Percentiles rank a stretch among this genome's conserved stretches.
These are phyloP conservation scores for Hemicordylus capensis DNA, from an alignment of 2,113 vertebrate genomes.

Conservation along the genomic window DNA sequence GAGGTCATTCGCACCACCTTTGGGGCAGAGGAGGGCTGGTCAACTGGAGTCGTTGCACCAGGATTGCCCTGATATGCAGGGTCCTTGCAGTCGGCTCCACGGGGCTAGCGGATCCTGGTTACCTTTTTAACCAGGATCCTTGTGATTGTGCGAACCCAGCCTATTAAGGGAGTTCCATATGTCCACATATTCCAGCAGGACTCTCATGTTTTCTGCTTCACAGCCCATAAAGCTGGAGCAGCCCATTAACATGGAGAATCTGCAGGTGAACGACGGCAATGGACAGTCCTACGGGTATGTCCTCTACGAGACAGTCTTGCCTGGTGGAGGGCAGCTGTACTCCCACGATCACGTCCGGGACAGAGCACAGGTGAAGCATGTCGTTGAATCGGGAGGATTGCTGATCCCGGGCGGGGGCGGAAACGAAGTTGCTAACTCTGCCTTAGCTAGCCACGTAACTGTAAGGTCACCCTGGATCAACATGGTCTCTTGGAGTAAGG, in stretches of 20 bases:
- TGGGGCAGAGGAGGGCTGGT: no score
- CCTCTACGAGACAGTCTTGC: conserved; percentile 89
- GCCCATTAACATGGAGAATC: conserved; percentile 92
- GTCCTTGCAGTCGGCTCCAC: no score
- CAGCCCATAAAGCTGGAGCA: conserved; percentile 83
- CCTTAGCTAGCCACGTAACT: background rate
- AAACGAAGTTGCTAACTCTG: background rate
- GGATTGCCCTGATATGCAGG: no score
- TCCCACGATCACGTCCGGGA: conserved; percentile 83
- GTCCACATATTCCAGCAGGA: no score
- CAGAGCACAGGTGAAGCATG: conserved; percentile 83
- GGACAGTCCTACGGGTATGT: conserved; percentile 92
- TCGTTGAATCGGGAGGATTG: background rate
- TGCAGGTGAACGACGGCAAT: conserved; percentile 82
- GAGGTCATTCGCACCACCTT: no score
- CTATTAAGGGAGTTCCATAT: no score
- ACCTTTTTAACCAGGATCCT: no score
- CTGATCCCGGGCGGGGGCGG: no score
- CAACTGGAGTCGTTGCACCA: no score
- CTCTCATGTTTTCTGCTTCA: background rate
- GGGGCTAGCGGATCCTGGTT: no score
- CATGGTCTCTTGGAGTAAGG: background rate
- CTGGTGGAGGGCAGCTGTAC: conserved; percentile 79
- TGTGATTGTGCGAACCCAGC: no score
- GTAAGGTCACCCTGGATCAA: background rate